Percentiles rank a stretch among this genome's conserved stretches.
Evolutionary conservation across 2,888 invertebrate species (phyloP).

Genomic region (Stegophylla sp.): DNA sequence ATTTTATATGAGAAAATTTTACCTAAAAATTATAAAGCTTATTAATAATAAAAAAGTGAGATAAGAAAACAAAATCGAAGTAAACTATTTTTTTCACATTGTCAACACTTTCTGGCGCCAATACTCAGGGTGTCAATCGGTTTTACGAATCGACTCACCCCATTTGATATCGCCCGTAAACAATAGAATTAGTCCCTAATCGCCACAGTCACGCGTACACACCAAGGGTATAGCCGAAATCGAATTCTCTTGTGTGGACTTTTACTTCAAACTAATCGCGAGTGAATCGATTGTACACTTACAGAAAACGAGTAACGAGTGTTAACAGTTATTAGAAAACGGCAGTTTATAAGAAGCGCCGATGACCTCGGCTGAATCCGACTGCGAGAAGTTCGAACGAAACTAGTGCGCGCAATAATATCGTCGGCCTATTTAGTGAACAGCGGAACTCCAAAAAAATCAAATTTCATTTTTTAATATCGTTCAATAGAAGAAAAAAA

Average conservation of each 20-base stretch:
- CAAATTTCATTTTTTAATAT: no score
- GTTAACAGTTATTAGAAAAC: background rate
- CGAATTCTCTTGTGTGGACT: slow-evolving; percentile 3
- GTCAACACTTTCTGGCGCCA: no score
- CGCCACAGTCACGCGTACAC: background rate
- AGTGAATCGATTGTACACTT: background rate
- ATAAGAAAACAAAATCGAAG: no score
- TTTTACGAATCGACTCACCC: slow-evolving; percentile 14
- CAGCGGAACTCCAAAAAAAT: no score
- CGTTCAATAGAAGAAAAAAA: no score
- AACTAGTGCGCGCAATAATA: background rate
- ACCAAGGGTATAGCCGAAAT: background rate
- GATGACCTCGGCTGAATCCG: background rate
- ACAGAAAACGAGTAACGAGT: background rate
- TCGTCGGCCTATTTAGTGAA: no score
- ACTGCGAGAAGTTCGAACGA: background rate
- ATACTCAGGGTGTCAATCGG: background rate
- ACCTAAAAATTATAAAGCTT: no score
- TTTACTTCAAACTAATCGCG: background rate
- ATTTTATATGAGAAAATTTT: no score
- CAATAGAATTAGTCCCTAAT: slow-evolving; percentile 13
- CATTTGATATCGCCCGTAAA: slow-evolving; percentile 22
- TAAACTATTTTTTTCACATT: no score
- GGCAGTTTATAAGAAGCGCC: background rate
- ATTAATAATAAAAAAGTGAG: no score